These are phyloP conservation scores for Trachurus trachurus DNA, from an alignment of 2,797 vertebrate genomes.

Conservation along the genomic window DNA sequence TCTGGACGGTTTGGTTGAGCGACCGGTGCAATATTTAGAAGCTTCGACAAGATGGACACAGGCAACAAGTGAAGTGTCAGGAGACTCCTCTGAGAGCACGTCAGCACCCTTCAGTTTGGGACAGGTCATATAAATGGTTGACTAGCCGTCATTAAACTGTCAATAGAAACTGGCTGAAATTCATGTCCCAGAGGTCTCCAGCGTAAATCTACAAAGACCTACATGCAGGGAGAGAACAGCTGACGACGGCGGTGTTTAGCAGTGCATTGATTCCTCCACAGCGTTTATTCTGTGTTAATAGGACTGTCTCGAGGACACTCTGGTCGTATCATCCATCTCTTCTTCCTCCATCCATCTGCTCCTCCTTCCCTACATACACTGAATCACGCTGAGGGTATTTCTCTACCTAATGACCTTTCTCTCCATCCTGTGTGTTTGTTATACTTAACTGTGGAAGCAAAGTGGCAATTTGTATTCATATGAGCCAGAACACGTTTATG, in stretches of 20 bases:
- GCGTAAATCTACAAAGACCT: slow-evolving; percentile 28
- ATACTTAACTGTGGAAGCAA: slow-evolving; percentile 4
- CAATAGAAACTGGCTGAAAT: slow-evolving; percentile 39
- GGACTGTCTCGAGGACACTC: slow-evolving; percentile 60
- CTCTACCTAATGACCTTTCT: slow-evolving; percentile 27
- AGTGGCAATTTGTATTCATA: slow-evolving; percentile 1
- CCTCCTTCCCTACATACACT: background rate
- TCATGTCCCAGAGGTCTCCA: slow-evolving; percentile 15
- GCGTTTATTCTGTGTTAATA: slow-evolving; percentile 78
- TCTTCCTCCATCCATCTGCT: slow-evolving; percentile 39
- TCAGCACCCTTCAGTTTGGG: slow-evolving; percentile 22
- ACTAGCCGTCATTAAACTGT: slow-evolving; percentile 55
- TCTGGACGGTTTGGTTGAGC: background rate
- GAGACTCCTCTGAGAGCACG: background rate
- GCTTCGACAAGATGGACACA: background rate
- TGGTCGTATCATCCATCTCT: slow-evolving; percentile 62
- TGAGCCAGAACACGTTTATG: slow-evolving; percentile 1
- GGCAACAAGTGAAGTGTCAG: background rate
- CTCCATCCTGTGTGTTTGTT: slow-evolving; percentile 1
- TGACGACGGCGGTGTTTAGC: slow-evolving; percentile 64
- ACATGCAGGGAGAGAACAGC: slow-evolving; percentile 30
- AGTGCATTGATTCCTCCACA: slow-evolving; percentile 73
- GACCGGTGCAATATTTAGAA: background rate
- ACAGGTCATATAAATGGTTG: slow-evolving; percentile 31
- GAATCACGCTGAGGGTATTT: slow-evolving; percentile 14